phyloP scores from a whole-genome alignment of 2,888 invertebrate species.

The Drosophila sordidula region DNA sequence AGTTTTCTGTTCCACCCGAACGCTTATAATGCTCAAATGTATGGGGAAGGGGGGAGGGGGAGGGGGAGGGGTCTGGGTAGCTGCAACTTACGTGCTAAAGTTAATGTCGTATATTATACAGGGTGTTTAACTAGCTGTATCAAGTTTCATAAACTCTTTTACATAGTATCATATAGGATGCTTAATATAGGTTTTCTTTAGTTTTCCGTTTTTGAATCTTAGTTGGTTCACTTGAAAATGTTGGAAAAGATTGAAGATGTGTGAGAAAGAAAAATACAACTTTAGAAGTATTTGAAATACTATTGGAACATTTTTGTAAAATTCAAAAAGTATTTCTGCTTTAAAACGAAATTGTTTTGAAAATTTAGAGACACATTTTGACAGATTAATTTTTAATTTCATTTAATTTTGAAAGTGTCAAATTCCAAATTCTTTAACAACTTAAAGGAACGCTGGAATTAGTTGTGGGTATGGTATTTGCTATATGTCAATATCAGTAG shows the following conservation, averaged over 20 bases:
- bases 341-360: background rate
- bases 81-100: slow-evolving; percentile 66
- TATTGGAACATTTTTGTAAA: too few relatives aligned
- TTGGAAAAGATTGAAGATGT: slow-evolving; percentile 4
- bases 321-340: too few relatives aligned
- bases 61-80: background rate
- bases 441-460: slow-evolving; percentile 7
- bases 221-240: slow-evolving; percentile 45
- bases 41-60: background rate
- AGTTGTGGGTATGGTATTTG: slow-evolving; percentile 12
- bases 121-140: slow-evolving; percentile 47
- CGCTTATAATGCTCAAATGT: background rate
- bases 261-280: background rate
- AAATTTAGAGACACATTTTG: background rate
- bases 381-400: too few relatives aligned
- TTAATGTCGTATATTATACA: slow-evolving; percentile 65
- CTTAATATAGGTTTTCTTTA: slow-evolving; percentile 34
- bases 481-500: slow-evolving; percentile 31
- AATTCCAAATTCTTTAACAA: background rate
- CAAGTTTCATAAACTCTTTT: slow-evolving; percentile 72
- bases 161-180: slow-evolving; percentile 38
- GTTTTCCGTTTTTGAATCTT: slow-evolving; percentile 21
- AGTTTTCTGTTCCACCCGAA: slow-evolving; percentile 18
- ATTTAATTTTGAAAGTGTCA: too few relatives aligned
- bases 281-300: too few relatives aligned